These are phyloP conservation scores for Callimorpha dominula DNA, from an alignment of 2,888 invertebrate species.

Conservation along the genomic window DNA sequence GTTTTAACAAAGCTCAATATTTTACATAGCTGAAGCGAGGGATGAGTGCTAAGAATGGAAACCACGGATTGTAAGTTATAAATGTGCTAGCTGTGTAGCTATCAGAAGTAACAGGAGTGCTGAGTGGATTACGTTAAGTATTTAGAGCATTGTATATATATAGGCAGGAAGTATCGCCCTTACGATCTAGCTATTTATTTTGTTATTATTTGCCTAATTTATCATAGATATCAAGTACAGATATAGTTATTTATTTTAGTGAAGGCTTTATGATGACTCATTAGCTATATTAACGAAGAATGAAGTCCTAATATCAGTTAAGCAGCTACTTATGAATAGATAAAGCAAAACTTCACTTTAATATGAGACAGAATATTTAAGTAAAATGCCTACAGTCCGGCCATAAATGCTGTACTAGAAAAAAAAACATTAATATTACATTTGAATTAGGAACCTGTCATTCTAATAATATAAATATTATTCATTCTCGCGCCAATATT, in stretches of 20 bases:
- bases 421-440: neutral
- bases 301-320: neutral
- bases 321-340: neutral
- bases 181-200: neutral
- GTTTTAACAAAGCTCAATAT: neutral
- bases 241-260: neutral
- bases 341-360: neutral
- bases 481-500: neutral
- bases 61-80: neutral
- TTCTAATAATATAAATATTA: neutral
- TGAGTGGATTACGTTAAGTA: neutral
- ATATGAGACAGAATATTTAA: neutral
- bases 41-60: neutral
- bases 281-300: neutral
- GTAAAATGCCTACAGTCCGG: neutral
- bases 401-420: neutral
- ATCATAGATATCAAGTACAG: neutral
- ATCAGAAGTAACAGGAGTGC: neutral
- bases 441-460: neutral
- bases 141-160: neutral
- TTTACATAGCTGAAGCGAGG: neutral
- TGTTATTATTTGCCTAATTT: neutral
- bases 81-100: neutral
- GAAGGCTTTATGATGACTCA: neutral
- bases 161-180: neutral